These are phyloP conservation scores for Cladopsammia gracilis DNA, from an alignment of 64 coral and sea anemone genomes.

Conservation along the genomic window DNA sequence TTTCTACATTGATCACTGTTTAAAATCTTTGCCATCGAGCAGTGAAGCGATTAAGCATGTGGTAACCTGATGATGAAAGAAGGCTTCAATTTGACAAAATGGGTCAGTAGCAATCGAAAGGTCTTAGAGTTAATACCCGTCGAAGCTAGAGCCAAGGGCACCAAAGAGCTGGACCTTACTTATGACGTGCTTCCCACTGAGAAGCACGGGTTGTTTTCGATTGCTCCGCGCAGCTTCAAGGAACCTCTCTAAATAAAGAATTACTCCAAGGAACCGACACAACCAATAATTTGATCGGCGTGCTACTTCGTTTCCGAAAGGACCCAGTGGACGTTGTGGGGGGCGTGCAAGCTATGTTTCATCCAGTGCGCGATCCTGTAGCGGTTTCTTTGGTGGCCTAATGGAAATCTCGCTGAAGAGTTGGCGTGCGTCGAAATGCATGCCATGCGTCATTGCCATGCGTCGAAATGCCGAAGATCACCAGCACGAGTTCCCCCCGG, in stretches of 20 bases:
- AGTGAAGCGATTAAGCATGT: background rate
- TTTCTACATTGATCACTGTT: conserved; percentile 73
- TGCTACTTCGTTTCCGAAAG: conserved; percentile 9
- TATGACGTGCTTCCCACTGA: conserved; percentile 56
- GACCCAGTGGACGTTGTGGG: conserved; percentile 2
- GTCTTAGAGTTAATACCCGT: conserved; percentile 32
- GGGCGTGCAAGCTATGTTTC: too few species aligned
- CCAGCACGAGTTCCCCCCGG: too few species aligned
- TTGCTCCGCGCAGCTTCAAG: background rate
- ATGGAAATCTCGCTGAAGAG: conserved; percentile 39
- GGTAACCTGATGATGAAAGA: background rate
- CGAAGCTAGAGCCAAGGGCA: conserved; percentile 7
- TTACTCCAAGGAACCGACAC: background rate
- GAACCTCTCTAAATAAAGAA: background rate
- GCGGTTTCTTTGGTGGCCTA: conserved; percentile 63
- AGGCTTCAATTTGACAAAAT: conserved; percentile 51
- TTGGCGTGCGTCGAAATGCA: background rate
- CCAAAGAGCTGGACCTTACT: conserved; percentile 44
- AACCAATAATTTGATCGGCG: background rate
- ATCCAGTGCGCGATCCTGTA: too few species aligned
- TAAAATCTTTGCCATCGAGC: background rate
- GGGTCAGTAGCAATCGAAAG: background rate
- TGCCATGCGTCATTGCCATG: too few species aligned
- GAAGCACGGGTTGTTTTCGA: background rate
- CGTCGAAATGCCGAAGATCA: too few species aligned